Evolutionary conservation across 2,113 vertebrate genomes (phyloP).

Genomic region (Eleginops maclovinus): DNA sequence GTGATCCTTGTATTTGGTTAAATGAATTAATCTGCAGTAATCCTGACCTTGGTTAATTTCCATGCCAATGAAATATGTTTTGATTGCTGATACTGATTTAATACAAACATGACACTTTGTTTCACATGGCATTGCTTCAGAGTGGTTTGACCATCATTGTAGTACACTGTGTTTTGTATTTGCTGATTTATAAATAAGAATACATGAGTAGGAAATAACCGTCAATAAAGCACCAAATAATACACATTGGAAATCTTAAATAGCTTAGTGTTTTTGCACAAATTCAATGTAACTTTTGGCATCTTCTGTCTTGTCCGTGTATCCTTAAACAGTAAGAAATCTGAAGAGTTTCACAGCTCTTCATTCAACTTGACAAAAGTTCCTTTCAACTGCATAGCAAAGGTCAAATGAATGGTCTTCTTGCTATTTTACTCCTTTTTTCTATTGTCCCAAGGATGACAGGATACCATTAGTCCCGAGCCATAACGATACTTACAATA

Average conservation of each 20-base stretch:
- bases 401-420: too few species aligned
- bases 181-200: neutral
- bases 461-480: too few species aligned
- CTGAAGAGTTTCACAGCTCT: neutral
- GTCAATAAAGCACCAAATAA: neutral
- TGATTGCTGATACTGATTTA: conserved; percentile 26
- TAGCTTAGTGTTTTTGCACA: neutral
- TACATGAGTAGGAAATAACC: neutral
- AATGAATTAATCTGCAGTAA: conserved; percentile 58
- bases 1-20: conserved; percentile 41
- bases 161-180: neutral
- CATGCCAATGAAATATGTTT: conserved; percentile 36
- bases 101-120: conserved; percentile 18
- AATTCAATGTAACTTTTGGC: neutral
- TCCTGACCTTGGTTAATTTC: conserved; percentile 58
- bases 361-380: neutral
- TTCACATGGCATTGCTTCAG: neutral
- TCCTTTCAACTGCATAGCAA: too few species aligned
- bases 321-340: neutral
- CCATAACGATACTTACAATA: too few species aligned
- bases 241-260: neutral
- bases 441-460: too few species aligned
- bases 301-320: neutral
- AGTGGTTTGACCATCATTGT: conserved; percentile 17
- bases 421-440: too few species aligned